Conservation (phyloP, 2,888 invertebrate genomes). For the Augochlorella aurata region DNA sequence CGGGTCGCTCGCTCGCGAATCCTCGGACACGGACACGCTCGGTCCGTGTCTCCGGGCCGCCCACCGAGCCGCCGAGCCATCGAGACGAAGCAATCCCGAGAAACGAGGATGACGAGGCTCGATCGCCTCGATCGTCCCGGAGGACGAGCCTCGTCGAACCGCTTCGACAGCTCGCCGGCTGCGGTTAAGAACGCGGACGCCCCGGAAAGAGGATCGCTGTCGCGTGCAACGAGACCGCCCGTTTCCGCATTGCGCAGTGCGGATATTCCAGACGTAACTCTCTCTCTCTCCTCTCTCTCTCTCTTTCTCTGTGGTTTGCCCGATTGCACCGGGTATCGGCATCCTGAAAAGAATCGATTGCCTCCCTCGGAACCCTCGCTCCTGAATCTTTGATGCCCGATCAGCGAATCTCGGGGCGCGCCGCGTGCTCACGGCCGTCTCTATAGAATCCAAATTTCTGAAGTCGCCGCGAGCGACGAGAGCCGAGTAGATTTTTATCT, state of each 20-base stretch:
- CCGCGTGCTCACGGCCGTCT: neutral
- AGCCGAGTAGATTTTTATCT: too few relatives aligned
- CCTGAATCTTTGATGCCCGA: slow-evolving; percentile 5
- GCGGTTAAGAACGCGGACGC: slow-evolving; percentile 59
- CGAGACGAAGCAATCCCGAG: neutral
- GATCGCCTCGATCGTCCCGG: slow-evolving; percentile 36
- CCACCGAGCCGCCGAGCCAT: neutral
- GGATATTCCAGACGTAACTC: slow-evolving; percentile 4
- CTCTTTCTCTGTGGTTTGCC: slow-evolving; percentile 4
- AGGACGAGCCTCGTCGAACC: slow-evolving; percentile 49
- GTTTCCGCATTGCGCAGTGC: slow-evolving; percentile 56
- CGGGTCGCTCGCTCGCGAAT: slow-evolving; percentile 15
- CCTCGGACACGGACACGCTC: neutral
- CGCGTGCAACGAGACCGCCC: slow-evolving; percentile 11
- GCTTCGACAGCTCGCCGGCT: slow-evolving; percentile 48
- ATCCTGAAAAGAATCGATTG: slow-evolving; percentile 15
- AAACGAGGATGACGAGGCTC: neutral
- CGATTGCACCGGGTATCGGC: slow-evolving; percentile 19
- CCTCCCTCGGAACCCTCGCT: neutral
- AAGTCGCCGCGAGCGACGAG: too few relatives aligned
- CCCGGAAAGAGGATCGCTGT: slow-evolving; percentile 16
- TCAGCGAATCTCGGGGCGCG: neutral
- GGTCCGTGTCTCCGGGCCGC: slow-evolving; percentile 12
- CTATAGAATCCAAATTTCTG: too few relatives aligned
- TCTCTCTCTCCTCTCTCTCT: neutral